Conservation (phyloP, 2,888 invertebrate species). For the Erebia aethiops region DNA sequence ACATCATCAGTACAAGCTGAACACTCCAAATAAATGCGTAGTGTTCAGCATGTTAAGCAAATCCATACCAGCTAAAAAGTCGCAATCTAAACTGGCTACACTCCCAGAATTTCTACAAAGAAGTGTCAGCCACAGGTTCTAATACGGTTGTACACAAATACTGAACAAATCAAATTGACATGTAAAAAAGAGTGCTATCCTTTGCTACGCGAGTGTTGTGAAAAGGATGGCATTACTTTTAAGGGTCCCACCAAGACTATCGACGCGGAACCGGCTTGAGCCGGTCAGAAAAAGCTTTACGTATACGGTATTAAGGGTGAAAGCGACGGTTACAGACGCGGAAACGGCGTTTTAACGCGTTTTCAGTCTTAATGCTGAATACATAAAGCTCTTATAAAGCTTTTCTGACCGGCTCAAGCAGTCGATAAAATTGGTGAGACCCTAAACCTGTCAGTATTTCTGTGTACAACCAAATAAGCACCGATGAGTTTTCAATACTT, state of each 20-base stretch:
- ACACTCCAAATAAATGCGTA: background rate
- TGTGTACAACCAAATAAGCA: background rate
- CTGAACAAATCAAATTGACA: background rate
- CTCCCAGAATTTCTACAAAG: conserved; percentile 50
- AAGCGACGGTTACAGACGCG: no score
- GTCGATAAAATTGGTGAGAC: no score
- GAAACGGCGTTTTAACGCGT: no score
- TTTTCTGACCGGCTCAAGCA: no score
- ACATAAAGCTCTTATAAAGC: no score
- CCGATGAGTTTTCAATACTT: conserved; percentile 63
- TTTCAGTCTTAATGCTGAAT: no score
- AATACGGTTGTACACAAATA: conserved; percentile 2
- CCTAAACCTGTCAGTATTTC: background rate
- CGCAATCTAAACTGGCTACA: conserved; percentile 50
- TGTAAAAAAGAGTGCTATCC: background rate
- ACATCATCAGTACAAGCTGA: background rate
- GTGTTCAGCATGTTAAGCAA: background rate
- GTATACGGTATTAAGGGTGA: no score
- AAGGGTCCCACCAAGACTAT: no score
- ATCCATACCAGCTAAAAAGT: conserved; percentile 10
- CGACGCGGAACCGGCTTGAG: no score
- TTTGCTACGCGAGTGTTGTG: background rate
- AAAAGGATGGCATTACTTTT: conserved; percentile 3
- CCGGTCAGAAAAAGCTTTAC: no score
- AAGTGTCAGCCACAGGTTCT: conserved; percentile 50